phyloP scores from a whole-genome alignment of 2,888 invertebrate species.

The Nymphalis polychloros region DNA sequence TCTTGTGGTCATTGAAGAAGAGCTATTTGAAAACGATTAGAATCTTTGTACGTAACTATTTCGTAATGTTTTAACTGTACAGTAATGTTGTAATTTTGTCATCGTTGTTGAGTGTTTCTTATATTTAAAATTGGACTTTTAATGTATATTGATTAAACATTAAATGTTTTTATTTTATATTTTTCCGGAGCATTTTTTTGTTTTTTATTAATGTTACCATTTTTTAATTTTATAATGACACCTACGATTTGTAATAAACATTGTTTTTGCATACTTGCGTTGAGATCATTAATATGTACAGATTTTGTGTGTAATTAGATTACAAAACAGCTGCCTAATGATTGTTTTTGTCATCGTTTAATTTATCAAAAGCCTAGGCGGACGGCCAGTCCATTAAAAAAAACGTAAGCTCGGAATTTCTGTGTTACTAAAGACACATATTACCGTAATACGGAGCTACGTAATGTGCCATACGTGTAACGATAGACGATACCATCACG shows the following conservation, averaged over 20 bases:
- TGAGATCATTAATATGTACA: not conserved
- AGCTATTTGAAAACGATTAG: conserved; percentile 13
- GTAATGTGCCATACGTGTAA: conserved; percentile 53
- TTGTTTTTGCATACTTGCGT: not conserved
- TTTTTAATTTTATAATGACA: not conserved
- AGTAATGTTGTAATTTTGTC: not conserved
- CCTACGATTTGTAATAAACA: not conserved
- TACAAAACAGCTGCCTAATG: conserved; percentile 1
- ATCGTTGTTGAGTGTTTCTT: too few species aligned
- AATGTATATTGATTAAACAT: too few species aligned
- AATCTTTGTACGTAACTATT: conserved; percentile 5
- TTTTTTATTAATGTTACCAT: too few species aligned
- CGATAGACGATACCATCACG: conserved; percentile 47
- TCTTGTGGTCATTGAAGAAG: conserved; percentile 3
- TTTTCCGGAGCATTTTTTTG: too few species aligned
- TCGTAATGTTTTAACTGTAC: not conserved
- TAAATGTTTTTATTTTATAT: too few species aligned
- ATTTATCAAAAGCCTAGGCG: conserved; percentile 13
- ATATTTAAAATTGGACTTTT: too few species aligned
- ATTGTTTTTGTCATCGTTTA: conserved; percentile 11
- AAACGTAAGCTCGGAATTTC: conserved; percentile 26
- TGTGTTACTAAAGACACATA: conserved; percentile 53
- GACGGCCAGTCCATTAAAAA: conserved; percentile 9
- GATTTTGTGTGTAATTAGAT: conserved; percentile 1
- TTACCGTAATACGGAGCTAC: conserved; percentile 57